Conservation (phyloP, 2,113 vertebrate genomes). For the Sylvietta virens region DNA sequence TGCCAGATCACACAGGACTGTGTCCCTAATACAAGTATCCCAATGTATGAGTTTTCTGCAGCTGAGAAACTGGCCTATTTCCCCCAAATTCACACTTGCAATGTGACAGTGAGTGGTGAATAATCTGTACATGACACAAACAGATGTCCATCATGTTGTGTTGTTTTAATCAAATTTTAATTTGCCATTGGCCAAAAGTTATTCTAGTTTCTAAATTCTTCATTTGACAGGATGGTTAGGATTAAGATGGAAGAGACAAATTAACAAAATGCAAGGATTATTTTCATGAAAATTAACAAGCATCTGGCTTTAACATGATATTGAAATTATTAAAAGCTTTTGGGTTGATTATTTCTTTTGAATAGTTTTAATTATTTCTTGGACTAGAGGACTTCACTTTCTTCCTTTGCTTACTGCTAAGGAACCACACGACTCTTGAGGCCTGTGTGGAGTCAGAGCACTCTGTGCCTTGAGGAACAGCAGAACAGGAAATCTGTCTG, state of each 20-base stretch:
- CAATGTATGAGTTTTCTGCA: neutral
- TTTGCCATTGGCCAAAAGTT: neutral
- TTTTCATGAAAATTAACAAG: neutral
- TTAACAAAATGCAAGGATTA: neutral
- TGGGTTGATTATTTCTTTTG: no score
- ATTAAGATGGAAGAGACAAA: neutral
- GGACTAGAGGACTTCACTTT: neutral
- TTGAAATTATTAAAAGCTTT: neutral
- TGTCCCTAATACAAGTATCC: neutral
- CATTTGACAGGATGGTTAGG: neutral
- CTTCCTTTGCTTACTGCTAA: neutral
- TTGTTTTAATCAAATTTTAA: neutral
- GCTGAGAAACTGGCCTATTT: neutral
- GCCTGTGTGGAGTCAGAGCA: neutral
- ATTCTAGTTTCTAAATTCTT: neutral
- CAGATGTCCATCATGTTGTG: neutral
- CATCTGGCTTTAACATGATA: neutral
- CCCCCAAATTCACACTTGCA: neutral
- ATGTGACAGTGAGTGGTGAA: neutral
- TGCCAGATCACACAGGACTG: neutral
- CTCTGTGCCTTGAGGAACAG: neutral
- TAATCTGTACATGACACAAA: neutral
- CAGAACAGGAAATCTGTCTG: neutral
- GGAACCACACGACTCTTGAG: accelerated
- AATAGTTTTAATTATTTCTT: neutral